A percentile compares a stretch with the other conserved stretches of the same genome.
Evolutionary conservation across 1,140 invertebrate genomes (phyloP).

Genomic region (Drosophila guanche): DNA sequence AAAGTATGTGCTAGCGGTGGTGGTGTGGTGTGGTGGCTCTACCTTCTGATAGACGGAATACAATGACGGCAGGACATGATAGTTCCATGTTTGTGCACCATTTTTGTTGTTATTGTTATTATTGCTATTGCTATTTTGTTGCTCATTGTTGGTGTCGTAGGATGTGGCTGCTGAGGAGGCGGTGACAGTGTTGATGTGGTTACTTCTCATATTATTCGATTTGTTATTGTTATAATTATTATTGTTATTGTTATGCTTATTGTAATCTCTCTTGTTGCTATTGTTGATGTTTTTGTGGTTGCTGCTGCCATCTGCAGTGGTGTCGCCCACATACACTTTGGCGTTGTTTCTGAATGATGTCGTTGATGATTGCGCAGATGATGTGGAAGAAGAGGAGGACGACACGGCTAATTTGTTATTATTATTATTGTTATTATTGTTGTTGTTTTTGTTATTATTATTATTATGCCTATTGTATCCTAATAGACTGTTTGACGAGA

Average conservation of each 20-base stretch:
- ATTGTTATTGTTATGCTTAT: conserved; percentile 31
- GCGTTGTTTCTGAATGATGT: conserved; percentile 58
- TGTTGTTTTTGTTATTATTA: conserved; percentile 56
- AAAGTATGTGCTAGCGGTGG: conserved; percentile 14
- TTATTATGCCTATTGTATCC: conserved; percentile 77
- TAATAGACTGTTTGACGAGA: conserved; percentile 83
- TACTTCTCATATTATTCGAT: conserved; percentile 22
- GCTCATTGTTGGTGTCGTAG: conserved; percentile 64
- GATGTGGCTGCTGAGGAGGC: conserved; percentile 60
- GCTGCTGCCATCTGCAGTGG: conserved; percentile 28
- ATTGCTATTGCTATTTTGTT: conserved; percentile 54
- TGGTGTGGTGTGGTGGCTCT: conserved; percentile 66
- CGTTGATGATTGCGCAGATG: conserved; percentile 65
- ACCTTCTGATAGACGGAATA: conserved; percentile 94
- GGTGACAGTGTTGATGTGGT: conserved; percentile 75
- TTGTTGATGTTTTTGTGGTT: conserved; percentile 1
- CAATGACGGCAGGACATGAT: conserved; percentile 91
- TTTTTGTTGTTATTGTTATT: conserved; percentile 70
- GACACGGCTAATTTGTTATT: conserved; percentile 66
- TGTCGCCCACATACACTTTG: conserved; percentile 82
- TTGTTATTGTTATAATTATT: conserved; percentile 44
- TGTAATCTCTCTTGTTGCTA: conserved; percentile 36
- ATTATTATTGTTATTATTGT: conserved; percentile 25
- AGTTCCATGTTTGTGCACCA: conserved; percentile 89
- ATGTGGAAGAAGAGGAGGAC: conserved; percentile 58